Conservation (phyloP, 1,140 invertebrate species). For the Vanessa tameamea region DNA sequence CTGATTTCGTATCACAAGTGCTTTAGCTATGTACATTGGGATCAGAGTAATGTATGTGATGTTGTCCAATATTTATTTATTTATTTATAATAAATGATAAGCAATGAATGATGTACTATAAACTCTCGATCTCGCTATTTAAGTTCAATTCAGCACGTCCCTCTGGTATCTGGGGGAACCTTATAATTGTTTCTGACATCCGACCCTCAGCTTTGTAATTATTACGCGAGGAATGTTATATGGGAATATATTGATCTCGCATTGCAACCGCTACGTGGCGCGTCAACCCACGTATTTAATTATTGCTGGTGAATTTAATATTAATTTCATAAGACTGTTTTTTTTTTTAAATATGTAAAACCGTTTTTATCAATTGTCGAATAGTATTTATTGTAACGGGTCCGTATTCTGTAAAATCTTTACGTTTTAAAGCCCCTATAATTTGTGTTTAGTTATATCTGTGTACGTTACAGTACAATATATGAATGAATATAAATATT, state of each 20-base stretch:
- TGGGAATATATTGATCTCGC: background rate
- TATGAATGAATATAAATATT: too few species aligned
- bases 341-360: background rate
- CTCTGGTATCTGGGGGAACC: background rate
- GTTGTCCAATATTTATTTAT: too few species aligned
- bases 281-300: background rate
- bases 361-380: background rate
- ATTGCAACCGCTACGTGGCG: background rate
- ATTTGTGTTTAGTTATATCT: too few species aligned
- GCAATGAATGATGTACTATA: too few species aligned
- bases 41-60: too few species aligned
- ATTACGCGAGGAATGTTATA: background rate
- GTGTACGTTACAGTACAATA: too few species aligned
- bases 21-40: too few species aligned
- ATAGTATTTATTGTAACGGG: too few species aligned
- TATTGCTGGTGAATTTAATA: background rate
- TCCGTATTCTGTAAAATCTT: too few species aligned
- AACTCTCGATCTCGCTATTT: background rate
- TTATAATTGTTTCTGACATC: background rate
- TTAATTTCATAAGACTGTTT: background rate
- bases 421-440: too few species aligned
- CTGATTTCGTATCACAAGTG: too few species aligned
- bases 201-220: background rate
- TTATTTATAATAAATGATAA: too few species aligned
- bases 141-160: background rate